Evolutionary conservation across 2,888 invertebrate genomes (phyloP).

Genomic region (Stramonita haemastoma): DNA sequence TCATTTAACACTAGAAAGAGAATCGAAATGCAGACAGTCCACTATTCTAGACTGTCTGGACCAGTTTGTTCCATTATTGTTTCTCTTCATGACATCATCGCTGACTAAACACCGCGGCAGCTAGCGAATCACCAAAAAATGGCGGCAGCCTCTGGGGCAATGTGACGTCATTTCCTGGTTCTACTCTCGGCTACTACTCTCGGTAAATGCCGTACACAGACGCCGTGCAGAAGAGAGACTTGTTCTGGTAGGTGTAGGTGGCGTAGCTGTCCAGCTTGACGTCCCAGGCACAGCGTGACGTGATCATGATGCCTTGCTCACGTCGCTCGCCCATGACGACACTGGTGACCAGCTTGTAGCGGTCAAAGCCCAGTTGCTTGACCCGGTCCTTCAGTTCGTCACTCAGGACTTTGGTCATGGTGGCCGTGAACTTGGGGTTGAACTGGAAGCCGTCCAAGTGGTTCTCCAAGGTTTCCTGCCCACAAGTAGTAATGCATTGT

Average conservation of each 20-base stretch:
- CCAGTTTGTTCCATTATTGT: no score
- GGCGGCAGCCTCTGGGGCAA: no score
- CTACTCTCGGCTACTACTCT: constrained; percentile 56
- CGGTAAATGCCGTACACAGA: constrained; percentile 64
- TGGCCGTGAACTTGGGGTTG: constrained; percentile 57
- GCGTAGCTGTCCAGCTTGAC: constrained; percentile 60
- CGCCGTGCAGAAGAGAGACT: constrained; percentile 59
- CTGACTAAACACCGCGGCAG: no score
- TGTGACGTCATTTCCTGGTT: no score
- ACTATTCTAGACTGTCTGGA: no score
- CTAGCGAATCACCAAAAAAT: no score
- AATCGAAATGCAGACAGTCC: no score
- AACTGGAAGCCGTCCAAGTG: constrained; percentile 59
- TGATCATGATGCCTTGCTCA: constrained; percentile 59
- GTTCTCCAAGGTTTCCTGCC: constrained; percentile 51
- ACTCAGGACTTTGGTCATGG: constrained; percentile 59
- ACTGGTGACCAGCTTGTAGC: constrained; percentile 63
- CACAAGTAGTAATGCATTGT: background rate
- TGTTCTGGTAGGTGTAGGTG: constrained; percentile 59
- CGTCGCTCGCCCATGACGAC: constrained; percentile 61
- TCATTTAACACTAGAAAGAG: no score
- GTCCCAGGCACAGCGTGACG: constrained; percentile 65
- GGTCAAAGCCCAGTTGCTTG: constrained; percentile 58
- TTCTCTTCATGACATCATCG: no score
- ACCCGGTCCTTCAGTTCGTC: constrained; percentile 66